Evolutionary conservation across 1,140 invertebrate species (phyloP), one percentile per base, ranked within the genome.

Genomic region (Brachionus paranguensis): DNA sequence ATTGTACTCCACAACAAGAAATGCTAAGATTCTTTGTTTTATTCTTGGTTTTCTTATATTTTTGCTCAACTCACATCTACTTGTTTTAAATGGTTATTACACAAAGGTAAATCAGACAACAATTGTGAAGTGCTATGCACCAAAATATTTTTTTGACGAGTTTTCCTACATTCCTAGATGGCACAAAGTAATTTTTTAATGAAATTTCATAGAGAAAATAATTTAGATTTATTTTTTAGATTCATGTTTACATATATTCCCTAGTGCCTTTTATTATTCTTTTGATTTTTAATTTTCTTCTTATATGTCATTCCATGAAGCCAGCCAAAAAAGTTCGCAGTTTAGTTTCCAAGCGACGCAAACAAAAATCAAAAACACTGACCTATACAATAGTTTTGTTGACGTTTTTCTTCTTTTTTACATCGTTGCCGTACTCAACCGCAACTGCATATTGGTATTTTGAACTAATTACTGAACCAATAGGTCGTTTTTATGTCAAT

Each of bases 321-420:
- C 68, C 68, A 43, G 12, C n/a, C 7, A 41, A 72, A 72, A 6
- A 60, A 20, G 20, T 41, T 41, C 29, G 29, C n/a, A 41, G 68
- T n/a, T 20, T 72, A 7, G 68, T 72, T n/a, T 72, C 68, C 7
- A 72, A 72, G 41, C 68, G 37, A 41, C 68, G 68, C 68, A 72
- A 72, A 72, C 14, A 72, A 43, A 72, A 72, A 72, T 72, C 68
- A 72, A 72, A 72, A 72, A 72, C 68, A 43, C 17, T 72, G 41
- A 72, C 68, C 17, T 72, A 72, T 45, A 17, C 68, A 20, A 72
- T 72, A n/a, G 68, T 72, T 11, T 5, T 43, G 17, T 20, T 72
- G n/a, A 72, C 37, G 17, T 20, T 72, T n/a, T 43, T 72, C 7
- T 72, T 72, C n/a, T 41, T 72, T 41, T 41, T 37, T 10, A 41